Percentiles rank a stretch among this genome's conserved stretches.
phyloP scores from a whole-genome alignment of 1,140 invertebrate species.

The Hypothenemus hampei region DNA sequence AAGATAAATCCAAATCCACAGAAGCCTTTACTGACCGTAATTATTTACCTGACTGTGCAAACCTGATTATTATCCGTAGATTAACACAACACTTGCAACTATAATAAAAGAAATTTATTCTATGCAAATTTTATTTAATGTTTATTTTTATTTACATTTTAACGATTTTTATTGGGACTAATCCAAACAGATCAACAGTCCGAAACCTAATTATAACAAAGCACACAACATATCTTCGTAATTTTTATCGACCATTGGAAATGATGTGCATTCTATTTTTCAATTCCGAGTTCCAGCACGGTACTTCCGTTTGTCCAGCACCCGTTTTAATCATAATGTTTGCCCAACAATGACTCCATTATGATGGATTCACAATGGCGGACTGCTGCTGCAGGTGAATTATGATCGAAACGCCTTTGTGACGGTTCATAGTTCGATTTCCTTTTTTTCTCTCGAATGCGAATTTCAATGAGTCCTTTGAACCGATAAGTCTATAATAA shows the following conservation, averaged over 20 bases:
- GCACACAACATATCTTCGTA: not conserved
- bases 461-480: not conserved
- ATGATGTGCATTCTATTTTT: not conserved
- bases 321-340: constrained; percentile 8
- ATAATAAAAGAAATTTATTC: no score
- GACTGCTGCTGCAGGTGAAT: constrained; percentile 4
- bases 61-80: no score
- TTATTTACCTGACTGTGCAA: no score
- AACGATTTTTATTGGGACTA: no score
- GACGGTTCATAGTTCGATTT: not conserved
- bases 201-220: no score
- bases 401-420: constrained; percentile 9
- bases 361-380: constrained; percentile 7
- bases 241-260: not conserved
- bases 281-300: not conserved
- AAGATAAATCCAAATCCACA: no score
- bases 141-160: no score
- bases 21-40: no score
- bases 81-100: no score
- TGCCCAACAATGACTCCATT: constrained; percentile 4
- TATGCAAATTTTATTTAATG: no score
- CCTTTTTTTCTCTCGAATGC: not conserved
- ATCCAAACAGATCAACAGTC: no score
- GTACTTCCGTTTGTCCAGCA: constrained; percentile 7
- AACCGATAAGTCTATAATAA: not conserved